A percentile compares a stretch with the other conserved stretches of the same genome.
Conservation (phyloP, 2,797 vertebrate genomes). For the Rhinella marina region DNA sequence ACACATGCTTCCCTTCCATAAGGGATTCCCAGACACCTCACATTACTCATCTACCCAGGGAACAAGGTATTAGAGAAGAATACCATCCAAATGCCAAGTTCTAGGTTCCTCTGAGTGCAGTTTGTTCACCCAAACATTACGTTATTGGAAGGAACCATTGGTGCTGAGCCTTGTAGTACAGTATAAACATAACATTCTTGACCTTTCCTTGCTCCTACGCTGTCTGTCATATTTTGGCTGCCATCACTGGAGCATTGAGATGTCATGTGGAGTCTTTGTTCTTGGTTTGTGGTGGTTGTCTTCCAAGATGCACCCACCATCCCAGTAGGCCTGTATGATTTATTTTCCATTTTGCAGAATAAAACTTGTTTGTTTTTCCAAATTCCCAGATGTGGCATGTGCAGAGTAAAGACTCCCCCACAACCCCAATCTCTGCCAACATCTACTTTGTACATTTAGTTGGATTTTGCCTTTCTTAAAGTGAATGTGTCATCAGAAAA, state of each 20-base stretch:
- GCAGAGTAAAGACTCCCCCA: background rate
- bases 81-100: background rate
- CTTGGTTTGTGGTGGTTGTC: background rate
- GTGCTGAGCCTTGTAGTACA: background rate
- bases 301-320: background rate
- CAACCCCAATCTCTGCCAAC: background rate
- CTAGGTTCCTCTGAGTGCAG: background rate
- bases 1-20: too few relatives aligned
- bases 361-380: background rate
- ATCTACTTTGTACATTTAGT: background rate
- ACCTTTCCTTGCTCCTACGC: background rate
- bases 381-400: background rate
- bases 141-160: background rate
- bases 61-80: too few relatives aligned
- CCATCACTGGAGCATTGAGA: background rate
- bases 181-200: background rate
- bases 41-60: too few relatives aligned
- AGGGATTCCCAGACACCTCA: too few relatives aligned
- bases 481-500: too few relatives aligned
- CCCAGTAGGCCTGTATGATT: background rate
- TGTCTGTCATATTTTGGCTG: background rate
- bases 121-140: too few relatives aligned
- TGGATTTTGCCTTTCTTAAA: background rate
- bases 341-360: background rate
- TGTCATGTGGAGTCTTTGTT: constrained; percentile 15